Percentiles rank a stretch among this genome's conserved stretches.
Evolutionary conservation across 2,888 invertebrate species (phyloP).

Genomic region (Odontomyia ornata): DNA sequence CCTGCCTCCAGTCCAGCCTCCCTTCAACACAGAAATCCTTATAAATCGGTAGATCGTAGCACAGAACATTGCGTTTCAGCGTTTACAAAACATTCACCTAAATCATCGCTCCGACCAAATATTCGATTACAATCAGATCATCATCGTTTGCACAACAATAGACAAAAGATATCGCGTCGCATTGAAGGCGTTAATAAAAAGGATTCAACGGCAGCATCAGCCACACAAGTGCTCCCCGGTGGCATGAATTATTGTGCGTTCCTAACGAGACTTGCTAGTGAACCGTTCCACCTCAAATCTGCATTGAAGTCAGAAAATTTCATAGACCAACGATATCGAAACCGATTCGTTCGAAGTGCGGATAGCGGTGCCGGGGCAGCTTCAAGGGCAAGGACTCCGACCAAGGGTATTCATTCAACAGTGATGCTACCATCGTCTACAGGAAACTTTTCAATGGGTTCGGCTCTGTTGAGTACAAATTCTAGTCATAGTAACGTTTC

Average conservation of each 20-base stretch:
- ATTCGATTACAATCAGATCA: slow-evolving; percentile 5
- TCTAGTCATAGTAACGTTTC: background rate
- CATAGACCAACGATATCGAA: slow-evolving; percentile 14
- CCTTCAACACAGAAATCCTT: background rate
- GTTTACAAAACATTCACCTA: background rate
- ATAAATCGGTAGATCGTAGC: background rate
- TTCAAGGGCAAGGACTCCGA: slow-evolving; percentile 4
- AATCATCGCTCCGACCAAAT: slow-evolving; percentile 3
- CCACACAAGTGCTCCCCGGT: background rate
- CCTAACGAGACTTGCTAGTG: background rate
- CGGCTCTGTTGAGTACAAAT: slow-evolving; percentile 4
- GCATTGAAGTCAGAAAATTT: slow-evolving; percentile 12
- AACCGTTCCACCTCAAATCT: background rate
- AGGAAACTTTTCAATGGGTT: slow-evolving; percentile 36
- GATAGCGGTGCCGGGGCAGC: too few relatives aligned
- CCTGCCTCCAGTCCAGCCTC: background rate
- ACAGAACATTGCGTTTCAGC: background rate
- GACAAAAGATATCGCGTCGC: background rate
- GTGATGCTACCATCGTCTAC: slow-evolving; percentile 41
- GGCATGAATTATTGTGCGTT: slow-evolving; percentile 33
- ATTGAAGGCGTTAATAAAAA: background rate
- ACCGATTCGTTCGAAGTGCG: background rate
- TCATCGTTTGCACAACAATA: slow-evolving; percentile 12
- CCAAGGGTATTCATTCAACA: background rate
- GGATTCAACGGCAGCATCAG: background rate